A percentile compares a stretch with the other conserved stretches of the same genome.
phyloP scores from a whole-genome alignment of 2,888 invertebrate genomes.

The Troides aeacus region DNA sequence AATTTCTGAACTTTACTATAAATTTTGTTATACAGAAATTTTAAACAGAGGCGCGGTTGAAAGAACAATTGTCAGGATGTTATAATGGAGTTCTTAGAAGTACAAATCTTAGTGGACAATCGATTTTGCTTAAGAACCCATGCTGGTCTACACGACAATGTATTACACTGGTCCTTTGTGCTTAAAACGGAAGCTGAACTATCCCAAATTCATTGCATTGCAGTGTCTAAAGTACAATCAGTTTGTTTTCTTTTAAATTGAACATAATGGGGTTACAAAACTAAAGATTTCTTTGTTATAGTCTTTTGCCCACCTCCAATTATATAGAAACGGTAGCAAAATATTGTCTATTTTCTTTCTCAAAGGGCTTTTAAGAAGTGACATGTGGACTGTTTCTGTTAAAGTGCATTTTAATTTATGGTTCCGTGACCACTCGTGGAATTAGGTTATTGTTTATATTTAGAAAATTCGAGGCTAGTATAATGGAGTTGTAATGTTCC shows the following conservation, averaged over 20 bases:
- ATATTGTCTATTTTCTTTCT: constrained; percentile 75
- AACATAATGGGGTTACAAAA: constrained; percentile 70
- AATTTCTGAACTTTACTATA: too few species aligned
- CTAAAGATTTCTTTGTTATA: constrained; percentile 57
- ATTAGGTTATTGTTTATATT: constrained; percentile 68
- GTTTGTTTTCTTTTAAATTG: constrained; percentile 63
- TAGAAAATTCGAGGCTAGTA: constrained; percentile 52
- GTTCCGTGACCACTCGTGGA: constrained; percentile 57
- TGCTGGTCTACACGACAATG: constrained; percentile 52
- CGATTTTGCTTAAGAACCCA: constrained; percentile 56
- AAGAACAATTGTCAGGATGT: constrained; percentile 27
- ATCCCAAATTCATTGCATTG: constrained; percentile 57
- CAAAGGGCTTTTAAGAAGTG: constrained; percentile 68
- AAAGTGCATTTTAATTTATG: constrained; percentile 67
- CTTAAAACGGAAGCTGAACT: constrained; percentile 66
- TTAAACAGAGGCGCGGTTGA: not conserved
- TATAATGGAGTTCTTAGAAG: constrained; percentile 42
- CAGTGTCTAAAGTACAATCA: constrained; percentile 54
- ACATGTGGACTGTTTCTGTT: constrained; percentile 66
- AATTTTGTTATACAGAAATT: not conserved
- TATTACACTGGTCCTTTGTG: constrained; percentile 56
- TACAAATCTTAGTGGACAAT: constrained; percentile 55
- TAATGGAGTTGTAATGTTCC: constrained; percentile 37
- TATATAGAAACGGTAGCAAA: constrained; percentile 68
- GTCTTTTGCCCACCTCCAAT: constrained; percentile 64